Conservation (phyloP, 2,797 vertebrate species). For the Rhabdomys pumilio region DNA sequence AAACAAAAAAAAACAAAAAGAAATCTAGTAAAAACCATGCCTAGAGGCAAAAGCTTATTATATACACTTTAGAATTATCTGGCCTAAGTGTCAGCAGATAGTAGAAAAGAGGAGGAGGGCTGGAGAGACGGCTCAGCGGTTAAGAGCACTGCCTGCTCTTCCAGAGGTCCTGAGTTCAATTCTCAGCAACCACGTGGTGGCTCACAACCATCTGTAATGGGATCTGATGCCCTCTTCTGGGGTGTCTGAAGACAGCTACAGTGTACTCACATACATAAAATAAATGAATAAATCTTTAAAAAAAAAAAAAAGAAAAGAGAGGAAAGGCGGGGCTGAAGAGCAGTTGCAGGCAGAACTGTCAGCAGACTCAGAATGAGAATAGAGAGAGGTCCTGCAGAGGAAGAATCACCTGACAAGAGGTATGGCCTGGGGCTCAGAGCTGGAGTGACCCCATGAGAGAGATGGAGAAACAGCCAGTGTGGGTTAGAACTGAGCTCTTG, state of each 20-base stretch:
- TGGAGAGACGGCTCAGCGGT: too few species aligned
- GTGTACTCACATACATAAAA: too few species aligned
- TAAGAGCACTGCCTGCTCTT: too few species aligned
- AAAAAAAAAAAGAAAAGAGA: neutral
- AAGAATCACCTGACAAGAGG: neutral
- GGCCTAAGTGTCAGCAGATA: neutral
- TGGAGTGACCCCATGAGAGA: neutral
- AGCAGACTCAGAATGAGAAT: neutral
- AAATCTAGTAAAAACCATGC: neutral
- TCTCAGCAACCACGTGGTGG: too few species aligned
- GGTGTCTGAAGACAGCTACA: too few species aligned
- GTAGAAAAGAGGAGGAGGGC: neutral
- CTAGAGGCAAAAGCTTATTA: neutral
- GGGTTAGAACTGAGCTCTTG: slow-evolving; percentile 1
- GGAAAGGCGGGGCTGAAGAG: neutral
- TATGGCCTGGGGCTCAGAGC: neutral
- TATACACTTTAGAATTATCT: neutral
- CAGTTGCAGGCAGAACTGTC: neutral
- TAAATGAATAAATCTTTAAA: too few species aligned
- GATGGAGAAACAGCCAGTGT: neutral
- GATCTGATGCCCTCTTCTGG: too few species aligned
- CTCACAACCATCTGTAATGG: too few species aligned
- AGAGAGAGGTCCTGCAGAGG: neutral
- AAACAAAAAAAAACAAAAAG: neutral
- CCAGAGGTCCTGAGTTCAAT: too few species aligned